phyloP scores from a whole-genome alignment of 2,888 invertebrate genomes.

The Trachelus tabidus region DNA sequence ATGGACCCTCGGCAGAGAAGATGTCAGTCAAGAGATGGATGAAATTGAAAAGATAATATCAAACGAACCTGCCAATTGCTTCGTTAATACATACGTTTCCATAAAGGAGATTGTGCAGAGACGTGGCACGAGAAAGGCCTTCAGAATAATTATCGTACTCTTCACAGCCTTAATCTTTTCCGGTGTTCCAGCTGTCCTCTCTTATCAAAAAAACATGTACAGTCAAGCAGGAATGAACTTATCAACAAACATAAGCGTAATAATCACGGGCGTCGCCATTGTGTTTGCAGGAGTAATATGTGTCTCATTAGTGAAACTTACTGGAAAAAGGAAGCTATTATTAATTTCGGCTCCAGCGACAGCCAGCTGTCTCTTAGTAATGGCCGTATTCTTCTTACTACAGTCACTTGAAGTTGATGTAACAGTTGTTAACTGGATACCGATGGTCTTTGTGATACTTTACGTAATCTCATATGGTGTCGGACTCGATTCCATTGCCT shows the following conservation, averaged over 20 bases:
- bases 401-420: conserved; percentile 44
- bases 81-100: neutral
- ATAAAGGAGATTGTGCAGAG: neutral
- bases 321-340: conserved; percentile 55
- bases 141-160: conserved; percentile 52
- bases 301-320: conserved; percentile 50
- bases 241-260: conserved; percentile 52
- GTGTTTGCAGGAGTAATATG: conserved; percentile 54
- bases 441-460: conserved; percentile 53
- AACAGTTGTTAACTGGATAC: conserved; percentile 49
- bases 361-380: conserved; percentile 39
- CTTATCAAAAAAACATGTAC: conserved; percentile 58
- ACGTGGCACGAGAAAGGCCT: conserved; percentile 37
- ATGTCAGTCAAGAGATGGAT: conserved; percentile 56
- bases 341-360: conserved; percentile 52
- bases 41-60: conserved; percentile 58
- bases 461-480: conserved; percentile 57
- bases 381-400: conserved; percentile 55
- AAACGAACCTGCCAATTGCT: conserved; percentile 36
- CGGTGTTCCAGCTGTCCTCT: conserved; percentile 56
- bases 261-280: conserved; percentile 52
- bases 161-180: conserved; percentile 52
- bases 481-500: conserved; percentile 58
- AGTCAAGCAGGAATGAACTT: conserved; percentile 51
- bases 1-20: conserved; percentile 57